Evolutionary conservation across 2,888 invertebrate genomes (phyloP), one percentile per base, ranked within the genome.

Genomic region (Anoplius nigerrimus): DNA sequence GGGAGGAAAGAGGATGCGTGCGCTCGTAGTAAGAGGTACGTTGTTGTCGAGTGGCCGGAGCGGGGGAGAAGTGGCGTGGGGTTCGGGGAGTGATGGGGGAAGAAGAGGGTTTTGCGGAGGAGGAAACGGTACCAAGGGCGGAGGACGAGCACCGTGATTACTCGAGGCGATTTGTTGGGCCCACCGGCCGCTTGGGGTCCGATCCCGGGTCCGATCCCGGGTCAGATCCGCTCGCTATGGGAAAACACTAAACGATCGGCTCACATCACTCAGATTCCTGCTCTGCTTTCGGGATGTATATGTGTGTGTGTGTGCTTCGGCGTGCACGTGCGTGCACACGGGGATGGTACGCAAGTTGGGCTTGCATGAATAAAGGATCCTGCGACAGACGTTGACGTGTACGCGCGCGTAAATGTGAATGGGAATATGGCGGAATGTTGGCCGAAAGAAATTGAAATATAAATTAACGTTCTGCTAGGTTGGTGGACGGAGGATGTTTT

Each of bases 241-340:
- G 88, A 88, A 88, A 88, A 85, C 82, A 81, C 82, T 87, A 87
- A 88, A 87, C 87, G 88, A 88, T 88, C 86, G 88, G 87, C 87
- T 88, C 88, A 88, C 88, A 88, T 88, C 88, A 86, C 86, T 86
- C 86, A 83, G 84, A 84, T 84, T 83, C 82, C 79, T 80, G 83
- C 83, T 82, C 82, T 77, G 78, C 72, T 83, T 81, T 83, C 72
- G 76, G 66, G 55, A 34, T 64, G 21, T 22, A 51, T 46, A 46
- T 51, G 63, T 54, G 55, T 27, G 58, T n/a, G 43, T 54, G 57
- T 20, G 65, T 69, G 69, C 51, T 62, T 24, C 57, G 24, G 42
- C 43, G 61, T 57, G 74, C 46, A 66, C 60, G 65, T 57, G 24
- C 52, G 8, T 34, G 34, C 21, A 13, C 16, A 72, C 66, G 74